phyloP scores from a whole-genome alignment of 2,888 invertebrate genomes.

The Zaprionus obscuricornis region DNA sequence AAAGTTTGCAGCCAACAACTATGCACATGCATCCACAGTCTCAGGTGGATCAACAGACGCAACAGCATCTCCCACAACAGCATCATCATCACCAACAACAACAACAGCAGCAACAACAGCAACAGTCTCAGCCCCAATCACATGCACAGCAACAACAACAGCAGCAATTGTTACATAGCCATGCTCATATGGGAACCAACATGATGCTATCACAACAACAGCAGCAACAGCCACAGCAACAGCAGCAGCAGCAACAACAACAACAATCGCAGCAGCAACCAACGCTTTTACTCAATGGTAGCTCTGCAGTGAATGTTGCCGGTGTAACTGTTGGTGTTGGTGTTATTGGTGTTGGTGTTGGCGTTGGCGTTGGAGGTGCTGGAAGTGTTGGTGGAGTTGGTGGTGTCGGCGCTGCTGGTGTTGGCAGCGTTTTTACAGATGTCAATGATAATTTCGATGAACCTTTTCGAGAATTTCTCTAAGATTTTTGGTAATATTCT shows the following conservation, averaged over 20 bases:
- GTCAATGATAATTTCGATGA: constrained; percentile 82
- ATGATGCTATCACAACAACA: constrained; percentile 66
- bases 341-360: constrained; percentile 35
- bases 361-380: constrained; percentile 31
- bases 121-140: constrained; percentile 19
- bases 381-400: constrained; percentile 31
- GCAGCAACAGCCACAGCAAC: constrained; percentile 21
- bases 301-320: constrained; percentile 36
- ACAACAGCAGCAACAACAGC: constrained; percentile 50
- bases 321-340: constrained; percentile 43
- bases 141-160: constrained; percentile 46
- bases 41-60: constrained; percentile 59
- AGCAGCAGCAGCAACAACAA: constrained; percentile 24
- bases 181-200: constrained; percentile 50
- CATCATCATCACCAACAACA: constrained; percentile 49
- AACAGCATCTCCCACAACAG: constrained; percentile 33
- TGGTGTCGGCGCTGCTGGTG: constrained; percentile 9
- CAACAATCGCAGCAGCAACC: constrained; percentile 47
- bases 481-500: constrained; percentile 40
- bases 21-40: constrained; percentile 68
- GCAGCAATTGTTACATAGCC: constrained; percentile 57
- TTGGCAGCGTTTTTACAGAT: constrained; percentile 64
- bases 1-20: constrained; percentile 70
- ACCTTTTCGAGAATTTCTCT: constrained; percentile 82
- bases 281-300: constrained; percentile 66